A percentile compares a stretch with the other conserved stretches of the same genome.
phyloP scores from a whole-genome alignment of 2,888 invertebrate genomes.

The Drosophila helvetica region DNA sequence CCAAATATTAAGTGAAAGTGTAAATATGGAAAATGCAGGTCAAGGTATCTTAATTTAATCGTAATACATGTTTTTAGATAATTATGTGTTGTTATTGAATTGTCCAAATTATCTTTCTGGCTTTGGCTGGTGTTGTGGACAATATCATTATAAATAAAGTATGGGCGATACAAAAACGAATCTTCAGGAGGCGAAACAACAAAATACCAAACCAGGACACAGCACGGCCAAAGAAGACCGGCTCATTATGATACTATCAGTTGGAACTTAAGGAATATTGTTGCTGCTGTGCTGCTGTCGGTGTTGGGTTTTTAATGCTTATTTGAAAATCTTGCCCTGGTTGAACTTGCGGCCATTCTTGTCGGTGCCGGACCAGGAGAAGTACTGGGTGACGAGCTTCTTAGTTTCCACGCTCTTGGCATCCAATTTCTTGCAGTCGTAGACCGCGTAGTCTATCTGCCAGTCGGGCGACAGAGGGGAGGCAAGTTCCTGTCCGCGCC shows the following conservation, averaged over 20 bases:
- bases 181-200: slow-evolving; percentile 44
- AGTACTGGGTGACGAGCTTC: slow-evolving; percentile 93
- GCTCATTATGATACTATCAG: slow-evolving; percentile 59
- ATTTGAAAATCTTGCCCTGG: slow-evolving; percentile 99
- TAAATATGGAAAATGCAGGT: too few relatives aligned
- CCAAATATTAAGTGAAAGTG: too few relatives aligned
- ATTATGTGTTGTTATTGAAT: too few relatives aligned
- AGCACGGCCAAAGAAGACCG: slow-evolving; percentile 52
- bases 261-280: slow-evolving; percentile 59
- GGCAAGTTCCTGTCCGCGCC: slow-evolving; percentile 97
- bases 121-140: slow-evolving; percentile 53
- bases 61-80: too few relatives aligned
- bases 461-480: slow-evolving; percentile 96
- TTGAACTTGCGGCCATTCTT: slow-evolving; percentile 96
- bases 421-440: slow-evolving; percentile 97
- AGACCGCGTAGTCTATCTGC: slow-evolving; percentile 98
- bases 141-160: slow-evolving; percentile 27
- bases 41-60: too few relatives aligned
- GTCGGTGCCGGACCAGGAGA: slow-evolving; percentile 94
- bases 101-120: slow-evolving; percentile 66
- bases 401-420: slow-evolving; percentile 91
- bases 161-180: slow-evolving; percentile 53
- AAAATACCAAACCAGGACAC: slow-evolving; percentile 46
- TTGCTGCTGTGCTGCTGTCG: slow-evolving; percentile 33
- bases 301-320: slow-evolving; percentile 64